Conservation (phyloP, 2,113 vertebrate genomes). For the Gavialis gangeticus region DNA sequence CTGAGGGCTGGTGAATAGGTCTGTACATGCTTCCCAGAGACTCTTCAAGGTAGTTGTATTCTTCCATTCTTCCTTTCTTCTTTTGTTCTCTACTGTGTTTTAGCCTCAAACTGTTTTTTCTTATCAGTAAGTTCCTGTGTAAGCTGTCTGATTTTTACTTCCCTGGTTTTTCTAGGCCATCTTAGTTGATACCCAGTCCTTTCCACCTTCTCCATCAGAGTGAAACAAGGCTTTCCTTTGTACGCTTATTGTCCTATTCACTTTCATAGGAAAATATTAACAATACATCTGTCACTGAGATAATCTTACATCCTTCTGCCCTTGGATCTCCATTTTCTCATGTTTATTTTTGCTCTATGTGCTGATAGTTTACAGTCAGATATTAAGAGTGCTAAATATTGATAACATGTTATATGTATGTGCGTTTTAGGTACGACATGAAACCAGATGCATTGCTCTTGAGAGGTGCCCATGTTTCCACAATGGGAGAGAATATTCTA, state of each 20-base stretch:
- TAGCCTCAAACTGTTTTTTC: not conserved
- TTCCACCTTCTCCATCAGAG: not conserved
- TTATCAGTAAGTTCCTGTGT: not conserved
- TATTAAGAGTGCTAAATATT: fast-evolving
- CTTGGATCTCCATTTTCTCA: not conserved
- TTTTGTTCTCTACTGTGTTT: not conserved
- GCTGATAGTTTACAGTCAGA: not conserved
- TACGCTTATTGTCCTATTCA: not conserved
- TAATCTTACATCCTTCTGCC: not conserved
- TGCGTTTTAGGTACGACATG: constrained; percentile 87
- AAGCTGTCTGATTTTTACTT: not conserved
- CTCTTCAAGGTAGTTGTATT: not conserved
- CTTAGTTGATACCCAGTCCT: not conserved
- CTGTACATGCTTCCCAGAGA: not conserved
- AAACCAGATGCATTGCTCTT: constrained; percentile 85
- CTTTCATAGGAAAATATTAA: not conserved
- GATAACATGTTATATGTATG: not conserved
- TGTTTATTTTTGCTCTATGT: fast-evolving
- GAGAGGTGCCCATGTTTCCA: constrained; percentile 94
- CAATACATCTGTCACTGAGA: not conserved
- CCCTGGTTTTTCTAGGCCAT: not conserved
- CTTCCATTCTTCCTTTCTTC: not conserved
- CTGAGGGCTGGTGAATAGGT: not conserved
- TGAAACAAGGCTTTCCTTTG: not conserved
- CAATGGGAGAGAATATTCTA: constrained; percentile 87